phyloP scores from a whole-genome alignment of 30 jellyfish, hydroid and myxozoan species.

The Pelagia noctiluca region DNA sequence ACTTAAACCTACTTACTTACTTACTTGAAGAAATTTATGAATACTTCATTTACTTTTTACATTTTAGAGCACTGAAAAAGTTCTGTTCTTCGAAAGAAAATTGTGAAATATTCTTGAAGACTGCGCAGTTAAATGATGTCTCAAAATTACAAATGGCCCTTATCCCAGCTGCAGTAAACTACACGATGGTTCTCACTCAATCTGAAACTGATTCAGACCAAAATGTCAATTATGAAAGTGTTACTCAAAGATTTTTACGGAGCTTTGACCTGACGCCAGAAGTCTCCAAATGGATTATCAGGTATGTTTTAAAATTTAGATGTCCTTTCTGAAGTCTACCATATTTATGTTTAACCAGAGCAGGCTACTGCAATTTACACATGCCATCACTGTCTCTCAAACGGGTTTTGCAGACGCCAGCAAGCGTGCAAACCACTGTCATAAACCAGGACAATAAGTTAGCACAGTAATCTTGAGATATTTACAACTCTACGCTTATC shows the following conservation, averaged over 20 bases:
- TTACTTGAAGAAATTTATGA: no score
- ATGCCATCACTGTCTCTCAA: background rate
- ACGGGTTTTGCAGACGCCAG: slow-evolving; percentile 8
- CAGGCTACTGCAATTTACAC: no score
- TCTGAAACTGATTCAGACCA: background rate
- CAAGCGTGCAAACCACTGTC: no score
- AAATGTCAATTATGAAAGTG: background rate
- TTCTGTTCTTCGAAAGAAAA: slow-evolving; percentile 24
- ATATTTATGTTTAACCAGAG: no score
- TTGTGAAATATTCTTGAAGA: background rate
- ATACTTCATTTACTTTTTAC: background rate
- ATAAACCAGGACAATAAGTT: no score
- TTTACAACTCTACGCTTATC: no score
- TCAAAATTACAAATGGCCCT: slow-evolving; percentile 11
- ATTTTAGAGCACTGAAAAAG: slow-evolving; percentile 31
- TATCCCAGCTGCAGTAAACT: slow-evolving; percentile 20
- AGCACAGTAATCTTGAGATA: no score
- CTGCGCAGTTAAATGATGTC: slow-evolving; percentile 30
- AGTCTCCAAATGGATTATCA: background rate
- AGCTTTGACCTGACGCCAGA: background rate
- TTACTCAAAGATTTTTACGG: background rate
- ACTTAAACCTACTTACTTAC: no score
- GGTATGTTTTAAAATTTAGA: background rate
- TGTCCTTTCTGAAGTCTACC: no score
- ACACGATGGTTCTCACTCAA: slow-evolving; percentile 42